These are phyloP conservation scores for Dromius quadrimaculatus DNA, from an alignment of 2,888 invertebrate species.

Conservation along the genomic window DNA sequence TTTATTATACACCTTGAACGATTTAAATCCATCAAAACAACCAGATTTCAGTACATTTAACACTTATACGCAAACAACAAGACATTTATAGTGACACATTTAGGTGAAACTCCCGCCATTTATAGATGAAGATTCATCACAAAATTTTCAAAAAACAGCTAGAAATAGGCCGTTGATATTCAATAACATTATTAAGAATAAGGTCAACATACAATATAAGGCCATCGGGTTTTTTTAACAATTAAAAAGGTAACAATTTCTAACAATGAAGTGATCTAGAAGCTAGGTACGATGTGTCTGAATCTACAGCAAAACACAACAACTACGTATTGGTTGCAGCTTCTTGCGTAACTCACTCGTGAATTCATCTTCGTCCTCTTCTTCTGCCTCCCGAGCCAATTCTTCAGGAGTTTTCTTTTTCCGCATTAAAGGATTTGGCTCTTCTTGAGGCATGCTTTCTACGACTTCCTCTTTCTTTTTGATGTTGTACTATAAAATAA, in stretches of 20 bases:
- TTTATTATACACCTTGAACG: too few relatives aligned
- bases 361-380: constrained; percentile 95
- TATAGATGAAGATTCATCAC: constrained; percentile 25
- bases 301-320: constrained; percentile 49
- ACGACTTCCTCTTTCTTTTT: constrained; percentile 96
- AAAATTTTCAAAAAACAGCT: constrained; percentile 22
- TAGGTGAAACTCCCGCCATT: constrained; percentile 31
- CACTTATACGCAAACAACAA: too few relatives aligned
- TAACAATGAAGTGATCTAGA: constrained; percentile 30
- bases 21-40: too few relatives aligned
- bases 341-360: constrained; percentile 79
- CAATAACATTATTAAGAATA: constrained; percentile 21
- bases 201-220: constrained; percentile 46
- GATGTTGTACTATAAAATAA: constrained; percentile 90
- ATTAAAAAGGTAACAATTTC: constrained; percentile 32
- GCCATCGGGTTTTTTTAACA: constrained; percentile 48
- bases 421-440: constrained; percentile 94
- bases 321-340: constrained; percentile 44
- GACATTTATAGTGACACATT: constrained; percentile 12
- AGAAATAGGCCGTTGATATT: constrained; percentile 33
- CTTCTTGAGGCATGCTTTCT: constrained; percentile 85
- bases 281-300: constrained; percentile 17
- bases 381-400: constrained; percentile 95
- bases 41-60: too few relatives aligned
- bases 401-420: constrained; percentile 99